A percentile compares a stretch with the other conserved stretches of the same genome.
phyloP scores from a whole-genome alignment of 2,797 vertebrate species.

The Chaunax sp. region DNA sequence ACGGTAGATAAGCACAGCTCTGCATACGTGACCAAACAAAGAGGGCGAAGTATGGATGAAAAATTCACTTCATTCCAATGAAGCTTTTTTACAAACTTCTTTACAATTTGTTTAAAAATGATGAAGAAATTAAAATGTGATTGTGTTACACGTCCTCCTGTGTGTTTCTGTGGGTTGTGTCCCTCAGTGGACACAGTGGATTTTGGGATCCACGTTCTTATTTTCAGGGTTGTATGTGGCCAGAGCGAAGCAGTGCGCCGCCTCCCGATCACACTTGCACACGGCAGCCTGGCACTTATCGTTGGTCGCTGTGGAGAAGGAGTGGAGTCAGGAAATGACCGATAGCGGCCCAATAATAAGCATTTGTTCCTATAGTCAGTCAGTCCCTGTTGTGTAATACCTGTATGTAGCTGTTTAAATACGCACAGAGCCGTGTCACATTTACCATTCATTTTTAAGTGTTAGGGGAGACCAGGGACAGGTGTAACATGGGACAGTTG shows the following conservation, averaged over 20 bases:
- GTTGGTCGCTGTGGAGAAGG: conserved; percentile 69
- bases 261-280: conserved; percentile 80
- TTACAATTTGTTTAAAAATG: conserved; percentile 3
- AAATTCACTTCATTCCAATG: conserved; percentile 24
- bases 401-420: conserved; percentile 6
- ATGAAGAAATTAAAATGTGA: conserved; percentile 14
- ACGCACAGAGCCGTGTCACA: neutral
- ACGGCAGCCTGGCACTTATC: conserved; percentile 74
- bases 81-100: neutral
- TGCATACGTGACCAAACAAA: conserved; percentile 21
- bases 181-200: conserved; percentile 61
- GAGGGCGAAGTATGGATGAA: neutral
- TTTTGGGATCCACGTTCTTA: conserved; percentile 68
- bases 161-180: neutral
- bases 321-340: neutral
- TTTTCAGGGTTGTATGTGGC: conserved; percentile 65
- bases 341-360: too few relatives aligned
- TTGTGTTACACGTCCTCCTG: neutral
- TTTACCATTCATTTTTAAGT: too few relatives aligned
- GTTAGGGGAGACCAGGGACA: too few relatives aligned
- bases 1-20: conserved; percentile 22
- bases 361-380: too few relatives aligned
- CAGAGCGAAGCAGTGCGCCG: conserved; percentile 78
- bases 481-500: too few relatives aligned
- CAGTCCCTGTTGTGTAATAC: neutral